A percentile compares a stretch with the other conserved stretches of the same genome.
phyloP scores from a whole-genome alignment of 2,797 vertebrate species.

The Benthosema pterotum region DNA sequence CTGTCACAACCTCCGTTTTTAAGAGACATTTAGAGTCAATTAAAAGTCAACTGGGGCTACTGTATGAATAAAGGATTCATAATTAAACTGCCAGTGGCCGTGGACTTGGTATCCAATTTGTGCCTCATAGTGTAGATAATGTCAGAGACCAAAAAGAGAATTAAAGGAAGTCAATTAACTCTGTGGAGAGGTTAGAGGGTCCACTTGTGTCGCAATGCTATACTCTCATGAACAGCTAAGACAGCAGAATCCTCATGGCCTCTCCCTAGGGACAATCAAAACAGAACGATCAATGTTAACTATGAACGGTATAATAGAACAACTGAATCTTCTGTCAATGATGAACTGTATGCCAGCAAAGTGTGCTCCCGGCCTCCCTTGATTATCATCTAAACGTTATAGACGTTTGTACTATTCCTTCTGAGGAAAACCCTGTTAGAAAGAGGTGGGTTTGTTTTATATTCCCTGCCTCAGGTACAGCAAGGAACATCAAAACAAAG shows the following conservation, averaged over 20 bases:
- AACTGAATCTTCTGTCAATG: too few species aligned
- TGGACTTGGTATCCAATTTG: constrained; percentile 56
- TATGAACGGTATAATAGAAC: too few species aligned
- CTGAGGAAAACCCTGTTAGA: too few species aligned
- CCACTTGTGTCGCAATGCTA: constrained; percentile 17
- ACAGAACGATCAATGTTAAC: too few species aligned
- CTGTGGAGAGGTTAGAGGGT: constrained; percentile 41
- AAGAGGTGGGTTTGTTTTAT: too few species aligned
- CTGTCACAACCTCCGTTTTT: constrained; percentile 14
- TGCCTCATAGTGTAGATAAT: constrained; percentile 37
- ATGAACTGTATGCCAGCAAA: too few species aligned
- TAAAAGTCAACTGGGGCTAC: constrained; percentile 21
- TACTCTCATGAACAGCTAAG: constrained; percentile 27
- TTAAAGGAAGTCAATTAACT: constrained; percentile 64
- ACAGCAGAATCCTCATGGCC: constrained; percentile 13
- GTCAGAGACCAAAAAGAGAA: constrained; percentile 51
- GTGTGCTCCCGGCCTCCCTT: too few species aligned
- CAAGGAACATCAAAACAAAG: too few species aligned
- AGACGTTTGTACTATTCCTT: too few species aligned
- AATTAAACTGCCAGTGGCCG: constrained; percentile 61
- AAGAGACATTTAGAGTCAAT: constrained; percentile 36
- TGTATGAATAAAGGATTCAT: constrained; percentile 59
- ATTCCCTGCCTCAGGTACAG: too few species aligned
- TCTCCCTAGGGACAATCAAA: too few species aligned
- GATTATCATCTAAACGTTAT: too few species aligned